phyloP scores from a whole-genome alignment of 2,797 vertebrate species.

The Notolabrus celidotus region DNA sequence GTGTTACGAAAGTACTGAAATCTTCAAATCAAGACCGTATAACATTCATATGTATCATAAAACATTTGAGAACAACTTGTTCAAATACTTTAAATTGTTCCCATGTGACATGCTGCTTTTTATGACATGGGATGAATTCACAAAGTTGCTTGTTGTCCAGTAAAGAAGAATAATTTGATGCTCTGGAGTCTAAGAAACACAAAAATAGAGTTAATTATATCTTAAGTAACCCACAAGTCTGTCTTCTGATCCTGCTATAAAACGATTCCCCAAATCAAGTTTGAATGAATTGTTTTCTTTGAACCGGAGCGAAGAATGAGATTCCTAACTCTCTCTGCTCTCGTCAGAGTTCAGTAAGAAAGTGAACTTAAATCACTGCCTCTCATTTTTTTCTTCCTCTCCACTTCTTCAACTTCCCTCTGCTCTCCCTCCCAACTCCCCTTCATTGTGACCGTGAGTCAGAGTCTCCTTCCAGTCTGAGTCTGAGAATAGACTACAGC shows the following conservation, averaged over 20 bases:
- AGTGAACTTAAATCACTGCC: not conserved
- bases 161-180: not conserved
- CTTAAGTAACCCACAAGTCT: too few relatives aligned
- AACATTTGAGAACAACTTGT: not conserved
- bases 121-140: not conserved
- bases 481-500: slow-evolving; percentile 69
- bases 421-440: slow-evolving; percentile 25
- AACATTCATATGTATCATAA: too few relatives aligned
- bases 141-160: not conserved
- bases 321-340: too few relatives aligned
- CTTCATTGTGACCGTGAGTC: slow-evolving; percentile 78
- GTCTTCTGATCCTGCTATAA: too few relatives aligned
- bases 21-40: too few relatives aligned
- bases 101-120: not conserved
- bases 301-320: too few relatives aligned
- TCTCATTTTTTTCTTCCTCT: slow-evolving; percentile 1
- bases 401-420: slow-evolving; percentile 5
- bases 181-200: not conserved
- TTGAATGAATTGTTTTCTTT: too few relatives aligned
- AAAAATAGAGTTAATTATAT: too few relatives aligned
- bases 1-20: too few relatives aligned
- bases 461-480: slow-evolving; percentile 72
- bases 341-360: not conserved
- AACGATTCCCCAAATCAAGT: too few relatives aligned
- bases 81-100: not conserved